phyloP scores from a whole-genome alignment of 2,113 vertebrate species.

The Naja naja region DNA sequence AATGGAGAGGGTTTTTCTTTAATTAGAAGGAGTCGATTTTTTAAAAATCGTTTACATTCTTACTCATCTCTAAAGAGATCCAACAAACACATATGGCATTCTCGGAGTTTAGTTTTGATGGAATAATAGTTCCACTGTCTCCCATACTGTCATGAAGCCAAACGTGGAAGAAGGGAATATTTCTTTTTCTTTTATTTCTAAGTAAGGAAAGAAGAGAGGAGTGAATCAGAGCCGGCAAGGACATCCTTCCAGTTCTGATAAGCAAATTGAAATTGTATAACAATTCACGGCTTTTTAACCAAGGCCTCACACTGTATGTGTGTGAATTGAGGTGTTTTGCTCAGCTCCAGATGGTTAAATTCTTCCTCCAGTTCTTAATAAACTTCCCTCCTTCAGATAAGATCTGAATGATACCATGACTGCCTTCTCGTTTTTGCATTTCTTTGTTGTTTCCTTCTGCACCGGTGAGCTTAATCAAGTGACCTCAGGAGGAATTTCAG shows the following conservation, averaged over 20 bases:
- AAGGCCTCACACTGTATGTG: not conserved
- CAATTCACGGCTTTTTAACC: not conserved
- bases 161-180: too few species aligned
- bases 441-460: slow-evolving; percentile 66
- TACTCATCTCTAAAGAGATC: not conserved
- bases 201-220: not conserved
- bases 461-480: slow-evolving; percentile 68
- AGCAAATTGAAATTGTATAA: not conserved
- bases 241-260: not conserved
- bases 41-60: not conserved
- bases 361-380: not conserved
- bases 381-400: slow-evolving; percentile 9
- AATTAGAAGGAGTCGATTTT: not conserved
- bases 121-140: not conserved
- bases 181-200: not conserved
- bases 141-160: not conserved
- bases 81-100: not conserved
- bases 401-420: slow-evolving; percentile 60
- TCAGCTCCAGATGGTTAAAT: not conserved
- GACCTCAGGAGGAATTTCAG: slow-evolving; percentile 52
- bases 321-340: not conserved
- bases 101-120: not conserved
- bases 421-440: slow-evolving; percentile 61
- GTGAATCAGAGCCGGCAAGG: not conserved
- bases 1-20: not conserved